A percentile compares a stretch with the other conserved stretches of the same genome.
Evolutionary conservation across 2,888 invertebrate genomes (phyloP).

Genomic region (Morpho deidamia): DNA sequence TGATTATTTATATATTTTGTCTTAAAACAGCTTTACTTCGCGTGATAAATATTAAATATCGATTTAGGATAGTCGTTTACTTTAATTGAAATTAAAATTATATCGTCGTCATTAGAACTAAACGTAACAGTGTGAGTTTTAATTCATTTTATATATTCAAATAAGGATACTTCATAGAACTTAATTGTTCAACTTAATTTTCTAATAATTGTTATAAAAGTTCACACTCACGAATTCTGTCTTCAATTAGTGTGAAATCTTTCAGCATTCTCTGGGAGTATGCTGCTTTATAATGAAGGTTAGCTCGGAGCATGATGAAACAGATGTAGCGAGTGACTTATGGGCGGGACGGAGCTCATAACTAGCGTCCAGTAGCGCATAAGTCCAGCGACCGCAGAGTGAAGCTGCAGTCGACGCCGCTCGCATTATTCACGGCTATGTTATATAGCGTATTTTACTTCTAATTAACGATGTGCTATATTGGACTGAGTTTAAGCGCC

Average conservation of each 20-base stretch:
- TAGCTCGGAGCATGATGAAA: constrained; percentile 48
- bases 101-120: too few species aligned
- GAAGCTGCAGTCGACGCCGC: constrained; percentile 40
- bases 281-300: constrained; percentile 38
- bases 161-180: too few species aligned
- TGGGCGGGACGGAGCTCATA: constrained; percentile 54
- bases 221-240: too few species aligned
- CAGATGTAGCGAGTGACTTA: constrained; percentile 61
- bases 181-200: too few species aligned
- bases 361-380: constrained; percentile 62
- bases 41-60: too few species aligned
- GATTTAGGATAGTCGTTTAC: too few species aligned
- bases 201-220: too few species aligned
- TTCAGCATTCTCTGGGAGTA: background rate
- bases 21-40: too few species aligned
- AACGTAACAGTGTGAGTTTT: too few species aligned
- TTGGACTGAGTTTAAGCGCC: constrained; percentile 24
- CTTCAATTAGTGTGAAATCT: background rate
- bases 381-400: constrained; percentile 64
- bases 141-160: too few species aligned
- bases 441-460: constrained; percentile 34
- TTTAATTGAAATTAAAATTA: too few species aligned
- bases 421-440: constrained; percentile 52
- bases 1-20: too few species aligned
- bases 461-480: constrained; percentile 31